These are phyloP conservation scores for Lutjanus argentimaculatus DNA, from an alignment of 2,797 vertebrate species.

Conservation along the genomic window DNA sequence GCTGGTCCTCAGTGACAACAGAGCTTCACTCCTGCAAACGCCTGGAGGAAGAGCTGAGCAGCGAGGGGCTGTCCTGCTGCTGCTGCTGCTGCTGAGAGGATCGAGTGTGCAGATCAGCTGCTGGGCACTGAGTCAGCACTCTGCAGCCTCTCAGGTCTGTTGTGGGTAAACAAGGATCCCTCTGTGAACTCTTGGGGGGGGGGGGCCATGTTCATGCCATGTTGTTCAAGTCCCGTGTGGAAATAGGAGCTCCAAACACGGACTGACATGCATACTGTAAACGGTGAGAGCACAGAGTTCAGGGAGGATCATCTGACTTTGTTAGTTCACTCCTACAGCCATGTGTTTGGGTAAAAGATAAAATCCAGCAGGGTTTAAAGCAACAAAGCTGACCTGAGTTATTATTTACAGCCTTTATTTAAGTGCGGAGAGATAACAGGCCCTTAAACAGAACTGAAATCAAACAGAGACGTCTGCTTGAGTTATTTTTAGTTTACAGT, in stretches of 20 bases:
- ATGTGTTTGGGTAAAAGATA: background rate
- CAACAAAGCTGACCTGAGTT: background rate
- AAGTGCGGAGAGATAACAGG: background rate
- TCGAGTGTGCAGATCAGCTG: conserved; percentile 42
- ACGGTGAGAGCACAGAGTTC: background rate
- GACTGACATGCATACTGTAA: conserved; percentile 12
- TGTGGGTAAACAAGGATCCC: conserved; percentile 59
- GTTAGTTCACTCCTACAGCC: background rate
- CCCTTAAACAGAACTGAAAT: conserved; percentile 51
- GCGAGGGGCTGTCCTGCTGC: background rate
- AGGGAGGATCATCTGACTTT: background rate
- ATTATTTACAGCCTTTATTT: conserved; percentile 11
- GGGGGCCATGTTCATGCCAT: background rate
- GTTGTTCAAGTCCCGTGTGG: conserved; percentile 23
- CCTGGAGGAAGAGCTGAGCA: conserved; percentile 25
- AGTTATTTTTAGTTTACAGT: conserved; percentile 65
- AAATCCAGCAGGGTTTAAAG: background rate
- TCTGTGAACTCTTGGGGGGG: conserved; percentile 31
- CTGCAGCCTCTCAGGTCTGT: conserved; percentile 30
- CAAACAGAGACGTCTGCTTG: conserved; percentile 44
- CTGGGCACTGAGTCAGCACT: conserved; percentile 50
- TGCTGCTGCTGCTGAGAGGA: conserved; percentile 27
- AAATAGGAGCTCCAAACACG: conserved; percentile 22
- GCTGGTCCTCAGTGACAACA: background rate
- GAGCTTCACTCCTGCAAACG: background rate